A percentile compares a stretch with the other conserved stretches of the same genome.
phyloP scores from a whole-genome alignment of 1,140 invertebrate genomes.

The Drosophila athabasca region DNA sequence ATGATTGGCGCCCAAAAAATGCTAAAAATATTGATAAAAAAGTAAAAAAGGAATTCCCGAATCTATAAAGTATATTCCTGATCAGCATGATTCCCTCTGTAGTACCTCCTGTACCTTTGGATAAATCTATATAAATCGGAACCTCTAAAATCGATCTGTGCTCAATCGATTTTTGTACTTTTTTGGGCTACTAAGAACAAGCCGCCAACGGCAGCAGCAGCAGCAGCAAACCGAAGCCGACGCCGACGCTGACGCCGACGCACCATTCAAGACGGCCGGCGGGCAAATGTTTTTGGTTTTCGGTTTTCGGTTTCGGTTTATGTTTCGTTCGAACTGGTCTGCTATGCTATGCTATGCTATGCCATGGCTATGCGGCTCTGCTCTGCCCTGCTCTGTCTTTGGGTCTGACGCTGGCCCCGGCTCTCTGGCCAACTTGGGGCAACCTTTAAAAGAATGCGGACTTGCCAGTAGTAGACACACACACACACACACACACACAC shows the following conservation, averaged over 20 bases:
- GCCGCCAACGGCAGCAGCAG: not conserved
- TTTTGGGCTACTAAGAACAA: conserved; percentile 17
- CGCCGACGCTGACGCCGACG: conserved; percentile 6
- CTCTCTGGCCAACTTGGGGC: conserved; percentile 62
- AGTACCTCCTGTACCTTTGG: too few relatives aligned
- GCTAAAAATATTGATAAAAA: conserved; percentile 5
- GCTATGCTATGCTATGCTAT: conserved; percentile 22
- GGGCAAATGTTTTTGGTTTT: conserved; percentile 55
- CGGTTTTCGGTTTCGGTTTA: conserved; percentile 42
- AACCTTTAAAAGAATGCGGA: conserved; percentile 80
- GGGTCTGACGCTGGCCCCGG: conserved; percentile 33
- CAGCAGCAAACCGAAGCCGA: not conserved
- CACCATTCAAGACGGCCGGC: conserved; percentile 35
- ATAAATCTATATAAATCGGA: too few relatives aligned
- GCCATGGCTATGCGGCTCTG: conserved; percentile 12
- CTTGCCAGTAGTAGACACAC: conserved; percentile 72
- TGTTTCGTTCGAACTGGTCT: conserved; percentile 61
- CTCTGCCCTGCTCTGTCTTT: conserved; percentile 1
- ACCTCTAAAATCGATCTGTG: too few relatives aligned
- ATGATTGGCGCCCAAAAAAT: conserved; percentile 25
- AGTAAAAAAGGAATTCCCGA: not conserved
- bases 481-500: conserved; percentile 31
- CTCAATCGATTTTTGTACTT: not conserved
- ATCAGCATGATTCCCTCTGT: too few relatives aligned
- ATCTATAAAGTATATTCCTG: too few relatives aligned